Conservation (phyloP, 2,797 vertebrate species). For the Gobionotothen gibberifrons region DNA sequence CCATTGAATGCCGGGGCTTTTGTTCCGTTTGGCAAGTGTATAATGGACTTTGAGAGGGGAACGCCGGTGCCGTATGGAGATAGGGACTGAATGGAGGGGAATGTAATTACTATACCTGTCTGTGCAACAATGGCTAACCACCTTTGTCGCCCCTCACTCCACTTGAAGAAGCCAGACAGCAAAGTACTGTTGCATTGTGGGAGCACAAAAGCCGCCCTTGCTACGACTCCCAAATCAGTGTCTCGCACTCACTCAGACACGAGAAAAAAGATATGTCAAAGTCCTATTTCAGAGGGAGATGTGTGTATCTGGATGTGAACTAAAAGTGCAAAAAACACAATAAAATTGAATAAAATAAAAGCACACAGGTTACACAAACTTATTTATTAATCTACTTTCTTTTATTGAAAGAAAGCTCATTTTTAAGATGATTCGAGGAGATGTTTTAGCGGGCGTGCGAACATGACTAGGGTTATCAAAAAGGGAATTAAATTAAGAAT, state of each 20-base stretch:
- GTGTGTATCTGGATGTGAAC: too few species aligned
- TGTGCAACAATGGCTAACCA: constrained; percentile 76
- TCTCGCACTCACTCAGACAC: constrained; percentile 33
- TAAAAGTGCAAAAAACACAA: too few species aligned
- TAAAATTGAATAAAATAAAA: too few species aligned
- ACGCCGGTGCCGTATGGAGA: constrained; percentile 67
- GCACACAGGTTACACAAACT: too few species aligned
- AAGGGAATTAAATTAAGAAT: neutral
- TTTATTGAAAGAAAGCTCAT: neutral
- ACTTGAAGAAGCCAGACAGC: constrained; percentile 66
- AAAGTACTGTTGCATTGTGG: constrained; percentile 64
- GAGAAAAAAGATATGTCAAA: constrained; percentile 31
- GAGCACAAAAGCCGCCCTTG: constrained; percentile 71
- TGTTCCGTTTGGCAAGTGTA: constrained; percentile 73
- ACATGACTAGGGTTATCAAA: constrained; percentile 35
- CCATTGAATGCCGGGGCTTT: constrained; percentile 66
- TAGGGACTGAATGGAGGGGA: constrained; percentile 70
- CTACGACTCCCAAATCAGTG: constrained; percentile 63
- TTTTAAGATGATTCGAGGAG: constrained; percentile 30
- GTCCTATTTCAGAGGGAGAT: constrained; percentile 28
- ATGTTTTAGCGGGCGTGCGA: constrained; percentile 27
- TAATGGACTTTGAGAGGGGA: constrained; percentile 72
- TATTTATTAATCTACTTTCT: too few species aligned
- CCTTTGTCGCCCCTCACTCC: constrained; percentile 65
- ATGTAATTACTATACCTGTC: constrained; percentile 82